Base-by-base conservation (phyloP, 2,113 vertebrate species). In the Phasianus colchicus region DNA sequence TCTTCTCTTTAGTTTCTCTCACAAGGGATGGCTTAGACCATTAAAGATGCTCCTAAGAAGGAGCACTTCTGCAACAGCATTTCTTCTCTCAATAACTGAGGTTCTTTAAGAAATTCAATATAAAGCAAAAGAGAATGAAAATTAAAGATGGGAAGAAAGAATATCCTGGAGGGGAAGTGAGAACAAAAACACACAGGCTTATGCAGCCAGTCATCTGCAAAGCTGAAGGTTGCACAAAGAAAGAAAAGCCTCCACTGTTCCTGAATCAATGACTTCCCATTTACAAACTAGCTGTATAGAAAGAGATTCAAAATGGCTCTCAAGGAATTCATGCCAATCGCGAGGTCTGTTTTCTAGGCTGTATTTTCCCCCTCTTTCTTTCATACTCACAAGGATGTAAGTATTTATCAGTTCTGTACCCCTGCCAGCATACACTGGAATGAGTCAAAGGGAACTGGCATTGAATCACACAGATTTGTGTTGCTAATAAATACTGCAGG, bases 281-380 rank as follows among this genome's bases (percentile, higher is more conserved):
- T 97, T 97, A 97, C 90, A 88, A 89, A 79, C 17, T 34, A 76
- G 57, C 83, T 92, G 83, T 90, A 95, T 83, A 97, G 95, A 96
- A 85, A 92, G 73, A 96, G 78, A 96, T 97, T 97, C 98, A 98
- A 98, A 98, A 98, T 97, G 98, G 96, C 97, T 97, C 97, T 97
- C 67, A 83, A 96, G 94, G 96, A 97, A 97, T 88, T 90, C 91
- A 66, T 92, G 97, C 97, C 97, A 98, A 95, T 94, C 87, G 15
- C 95, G 94, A 89, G 93, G 96, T 93, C 97, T 96, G 96, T 92
- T 96, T 94, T 92, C 91, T 96, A 63, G 0, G 73, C 95, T 96
- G 85, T 60, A 29, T 96, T 97, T 91, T n/a, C 71, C 36, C 50
- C 36, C 76, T 19, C 87, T 93, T 96, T 93, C 95, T 97, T 97